Evolutionary conservation across 37 sponge, comb jelly and placozoan species (phyloP), one percentile per base, ranked within the genome.

Genomic region (Aplysina aerophoba): DNA sequence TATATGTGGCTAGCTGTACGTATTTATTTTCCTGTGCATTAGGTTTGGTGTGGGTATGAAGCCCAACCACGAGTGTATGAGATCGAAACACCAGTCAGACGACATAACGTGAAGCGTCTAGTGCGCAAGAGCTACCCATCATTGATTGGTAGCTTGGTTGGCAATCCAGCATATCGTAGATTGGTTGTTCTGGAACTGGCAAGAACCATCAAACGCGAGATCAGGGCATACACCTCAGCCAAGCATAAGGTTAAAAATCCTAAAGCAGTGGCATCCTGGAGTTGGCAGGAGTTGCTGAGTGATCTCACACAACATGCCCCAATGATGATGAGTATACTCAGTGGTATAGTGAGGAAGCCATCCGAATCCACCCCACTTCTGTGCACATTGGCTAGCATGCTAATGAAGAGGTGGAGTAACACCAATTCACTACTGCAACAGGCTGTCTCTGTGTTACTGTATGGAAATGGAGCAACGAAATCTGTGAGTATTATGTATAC

Each of bases 351-450:
- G 4, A 62, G 12, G 64, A 62, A 62, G 64, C 64, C 64, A 62
- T 3, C 64, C 12, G 11, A 62, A 11, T 62, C 64, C 4, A 13
- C 64, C 64, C 64, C 64, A 62, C 64, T 13, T 3, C 59, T 13
- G 12, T 62, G 64, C 11, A 11, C 11, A 62, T 6, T 62, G 28
- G 64, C 64, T 11, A 62, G 64, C 64, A 62, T 62, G 64, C 64
- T 62, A 4, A 62, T 62, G 64, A 62, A 62, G 64, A 62, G 64
- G 28, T 62, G 27, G 28, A 62, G 64, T 62, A 62, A 62, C 28
- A 62, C 4, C 28, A 62, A 62, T 62, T 62, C 64, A 11, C 64
- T 62, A 6, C 64, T 62, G 12, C 64, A 62, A 62, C 64, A 62
- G 64, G 24, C 28, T 62, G 64, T 62, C 64, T 62, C 24, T 27